Percentiles rank a stretch among this genome's conserved stretches.
These are phyloP conservation scores for Bubalus kerabau DNA, from an alignment of 2,113 vertebrate species.

Conservation along the genomic window DNA sequence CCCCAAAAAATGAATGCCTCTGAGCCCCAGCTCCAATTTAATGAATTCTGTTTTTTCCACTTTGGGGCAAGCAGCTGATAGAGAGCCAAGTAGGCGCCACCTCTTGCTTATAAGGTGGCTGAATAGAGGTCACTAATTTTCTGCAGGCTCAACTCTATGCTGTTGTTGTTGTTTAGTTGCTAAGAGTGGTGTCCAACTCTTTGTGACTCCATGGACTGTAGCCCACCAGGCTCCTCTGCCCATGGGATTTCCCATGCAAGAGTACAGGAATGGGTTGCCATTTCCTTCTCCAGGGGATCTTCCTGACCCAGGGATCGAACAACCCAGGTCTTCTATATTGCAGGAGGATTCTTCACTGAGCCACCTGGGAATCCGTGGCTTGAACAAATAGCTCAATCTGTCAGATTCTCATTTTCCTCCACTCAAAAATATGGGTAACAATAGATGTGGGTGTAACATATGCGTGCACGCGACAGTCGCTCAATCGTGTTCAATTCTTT, in stretches of 20 bases:
- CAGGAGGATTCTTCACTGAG: not conserved
- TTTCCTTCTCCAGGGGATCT: not conserved
- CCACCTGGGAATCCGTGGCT: not conserved
- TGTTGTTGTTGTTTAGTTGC: not conserved
- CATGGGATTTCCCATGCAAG: not conserved
- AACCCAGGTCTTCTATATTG: not conserved
- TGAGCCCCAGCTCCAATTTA: not conserved
- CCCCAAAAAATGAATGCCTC: not conserved
- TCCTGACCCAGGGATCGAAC: not conserved
- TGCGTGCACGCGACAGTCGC: accelerated
- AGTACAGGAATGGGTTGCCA: not conserved
- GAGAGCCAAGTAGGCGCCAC: not conserved
- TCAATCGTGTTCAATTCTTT: not conserved
- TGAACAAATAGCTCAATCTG: not conserved
- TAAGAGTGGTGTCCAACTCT: not conserved
- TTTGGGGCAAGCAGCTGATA: not conserved
- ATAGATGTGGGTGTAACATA: not conserved
- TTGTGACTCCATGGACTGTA: not conserved
- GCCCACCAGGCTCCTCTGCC: not conserved
- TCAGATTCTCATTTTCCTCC: not conserved
- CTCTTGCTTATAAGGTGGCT: not conserved
- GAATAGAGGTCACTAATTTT: not conserved
- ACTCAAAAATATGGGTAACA: not conserved
- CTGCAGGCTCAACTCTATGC: not conserved
- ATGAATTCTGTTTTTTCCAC: not conserved